phyloP scores from a whole-genome alignment of 2,888 invertebrate species.

The Ariolimax columbianus region DNA sequence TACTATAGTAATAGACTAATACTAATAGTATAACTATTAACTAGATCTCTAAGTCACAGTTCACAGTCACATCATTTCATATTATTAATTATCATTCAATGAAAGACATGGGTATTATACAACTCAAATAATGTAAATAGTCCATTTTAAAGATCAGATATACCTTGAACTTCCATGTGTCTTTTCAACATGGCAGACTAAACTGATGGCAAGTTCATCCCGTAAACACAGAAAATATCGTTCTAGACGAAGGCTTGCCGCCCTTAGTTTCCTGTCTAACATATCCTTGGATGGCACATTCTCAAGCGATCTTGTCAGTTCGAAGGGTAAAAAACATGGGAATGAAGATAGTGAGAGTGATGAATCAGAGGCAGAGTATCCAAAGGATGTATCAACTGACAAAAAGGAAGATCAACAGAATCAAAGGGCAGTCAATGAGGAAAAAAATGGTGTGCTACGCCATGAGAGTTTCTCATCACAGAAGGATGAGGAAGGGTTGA shows the following conservation, averaged over 20 bases:
- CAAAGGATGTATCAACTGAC: neutral
- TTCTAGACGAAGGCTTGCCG: slow-evolving; percentile 84
- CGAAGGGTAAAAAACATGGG: slow-evolving; percentile 9
- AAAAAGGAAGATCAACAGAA: neutral
- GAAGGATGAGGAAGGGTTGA: slow-evolving; percentile 36
- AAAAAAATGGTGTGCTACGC: neutral
- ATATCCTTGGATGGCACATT: slow-evolving; percentile 95
- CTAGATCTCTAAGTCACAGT: too few species aligned
- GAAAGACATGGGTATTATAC: too few species aligned
- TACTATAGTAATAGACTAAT: too few species aligned
- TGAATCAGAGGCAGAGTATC: neutral
- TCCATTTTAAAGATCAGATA: too few species aligned
- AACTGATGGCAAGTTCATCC: slow-evolving; percentile 50
- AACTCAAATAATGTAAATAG: too few species aligned
- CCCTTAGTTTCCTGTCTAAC: slow-evolving; percentile 94
- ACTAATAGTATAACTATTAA: too few species aligned
- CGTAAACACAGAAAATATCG: slow-evolving; percentile 67
- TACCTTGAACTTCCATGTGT: neutral
- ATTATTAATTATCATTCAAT: too few species aligned
- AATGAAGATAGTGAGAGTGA: neutral
- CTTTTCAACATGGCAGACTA: neutral
- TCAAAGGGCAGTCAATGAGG: neutral
- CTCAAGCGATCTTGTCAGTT: slow-evolving; percentile 79
- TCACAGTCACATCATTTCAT: too few species aligned
- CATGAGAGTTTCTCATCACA: neutral